Base-by-base conservation (phyloP, 2,797 vertebrate genomes). In the Poecilia wingei region DNA sequence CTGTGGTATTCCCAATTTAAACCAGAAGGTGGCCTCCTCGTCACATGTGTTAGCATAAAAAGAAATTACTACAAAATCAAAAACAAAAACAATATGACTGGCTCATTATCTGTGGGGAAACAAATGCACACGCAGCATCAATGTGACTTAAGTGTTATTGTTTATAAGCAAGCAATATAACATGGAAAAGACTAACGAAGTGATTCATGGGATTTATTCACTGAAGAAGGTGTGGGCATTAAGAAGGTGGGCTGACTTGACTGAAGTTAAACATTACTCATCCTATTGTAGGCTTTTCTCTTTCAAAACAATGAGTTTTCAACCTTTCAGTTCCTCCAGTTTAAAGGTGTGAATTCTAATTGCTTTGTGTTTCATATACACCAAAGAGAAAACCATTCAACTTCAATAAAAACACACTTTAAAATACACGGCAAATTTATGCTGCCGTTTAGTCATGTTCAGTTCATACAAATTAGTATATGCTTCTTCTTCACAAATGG, bases 171-270 rank as follows among this genome's bases (percentile, higher is more conserved):
- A 66, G 64, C 59, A 80, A 61, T 18, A 2, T 57, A 28, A 72
- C 12, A 45, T 61, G 73, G 45, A 78, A 75, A 81, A 79, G 57
- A 78, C 70, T 72, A 79, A 80, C 64, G 16, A 10, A n/a, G 70
- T 91, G 90, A 93, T 77, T 89, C 87, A 91, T 91, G 76, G 80
- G 75, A 87, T 84, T 84, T 49, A 86, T 55, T 87, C 86, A 87
- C 47, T 82, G 78, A 82, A 49, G 45, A 79, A 55, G 75, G 76
- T 83, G 88, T 88, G 83, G 85, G 87, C 76, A 75, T 49, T 66
- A 74, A n/a, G 14, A 64, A 75, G 76, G 80, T 78, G 78, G 86
- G 87, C 39, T 75, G 82, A 85, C 73, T 86, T 75, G 78, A 83
- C 33, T 14, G 49, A 79, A 47, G 72, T 77, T 39, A 84, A 78